phyloP scores from a whole-genome alignment of 2,113 vertebrate genomes.

The Carollia perspicillata region DNA sequence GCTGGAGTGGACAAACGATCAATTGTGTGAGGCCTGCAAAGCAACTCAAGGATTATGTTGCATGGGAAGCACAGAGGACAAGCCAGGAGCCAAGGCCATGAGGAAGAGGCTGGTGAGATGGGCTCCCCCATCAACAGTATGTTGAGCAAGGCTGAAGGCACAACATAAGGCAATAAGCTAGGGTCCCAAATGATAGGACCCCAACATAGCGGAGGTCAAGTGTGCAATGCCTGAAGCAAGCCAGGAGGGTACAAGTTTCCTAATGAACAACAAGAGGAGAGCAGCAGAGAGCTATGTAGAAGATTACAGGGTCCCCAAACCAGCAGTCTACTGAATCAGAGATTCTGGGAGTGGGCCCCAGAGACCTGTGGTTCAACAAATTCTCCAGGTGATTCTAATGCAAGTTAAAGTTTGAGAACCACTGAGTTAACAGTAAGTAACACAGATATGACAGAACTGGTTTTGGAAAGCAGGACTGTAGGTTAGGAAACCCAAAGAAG shows the following conservation, averaged over 20 bases:
- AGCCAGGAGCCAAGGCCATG: not conserved
- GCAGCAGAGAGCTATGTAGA: not conserved
- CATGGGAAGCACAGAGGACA: not conserved
- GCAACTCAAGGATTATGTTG: not conserved
- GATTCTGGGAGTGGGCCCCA: not conserved
- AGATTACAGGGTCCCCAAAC: not conserved
- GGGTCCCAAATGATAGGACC: not conserved
- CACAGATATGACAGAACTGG: not conserved
- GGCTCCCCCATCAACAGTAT: not conserved
- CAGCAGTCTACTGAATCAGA: not conserved
- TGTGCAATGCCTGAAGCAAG: not conserved
- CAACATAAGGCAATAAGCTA: not conserved
- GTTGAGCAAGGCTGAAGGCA: not conserved
- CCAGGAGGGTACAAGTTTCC: not conserved
- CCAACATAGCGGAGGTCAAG: not conserved
- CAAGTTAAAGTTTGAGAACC: not conserved
- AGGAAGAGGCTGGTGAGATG: not conserved
- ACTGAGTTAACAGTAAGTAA: not conserved
- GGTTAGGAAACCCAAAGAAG: not conserved
- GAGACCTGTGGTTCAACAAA: not conserved
- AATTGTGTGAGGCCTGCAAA: not conserved
- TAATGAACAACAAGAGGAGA: not conserved
- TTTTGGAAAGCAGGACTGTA: not conserved
- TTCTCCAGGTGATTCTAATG: not conserved
- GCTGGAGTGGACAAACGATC: not conserved